Evolutionary conservation across 1,140 invertebrate species (phyloP), one percentile per base, ranked within the genome.

Genomic region (Rhyzopertha dominica): DNA sequence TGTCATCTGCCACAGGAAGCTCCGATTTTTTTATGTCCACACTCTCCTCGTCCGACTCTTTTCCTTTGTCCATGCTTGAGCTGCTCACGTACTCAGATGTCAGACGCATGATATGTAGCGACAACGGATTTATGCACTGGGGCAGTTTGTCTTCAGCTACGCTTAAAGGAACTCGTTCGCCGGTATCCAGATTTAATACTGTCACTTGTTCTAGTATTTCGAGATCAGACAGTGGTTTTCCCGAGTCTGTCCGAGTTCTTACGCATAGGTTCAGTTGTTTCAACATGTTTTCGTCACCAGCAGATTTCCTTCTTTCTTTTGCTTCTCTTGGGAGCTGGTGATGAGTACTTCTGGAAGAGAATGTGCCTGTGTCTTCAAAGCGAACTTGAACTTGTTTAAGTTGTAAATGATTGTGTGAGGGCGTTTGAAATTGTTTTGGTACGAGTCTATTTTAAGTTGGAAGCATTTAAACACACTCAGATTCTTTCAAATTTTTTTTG

Each of bases 161-260:
- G 69, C 86, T 92, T 28, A 95, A 72, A 22, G 90, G 88, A 43
- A 94, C 81, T 50, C 83, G 74, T 70, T 94, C 89, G 4, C 90
- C 93, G 4, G 93, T 97, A 68, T 97, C 93, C 50, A 96, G 72
- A 71, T 98, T 96, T 52, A 91, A 74, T 2, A 97, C 90, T 42
- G 87, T 90, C 45, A 68, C 62, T 76, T 91, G 86, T 64, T 94
- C 88, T 36, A 96, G 69, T 51, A 96, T 95, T 77, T 96, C 87
- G 72, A 87, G 78, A 68, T 91, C 88, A 9, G 84, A 84, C 19
- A 90, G 71, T 54, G 84, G 81, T 69, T 89, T 87, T 22, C 87
- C 87, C 30, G 87, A 90, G 63, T 88, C 86, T 8, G 87, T 89
- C 46, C 86, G 75, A 22, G 85, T 89, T 54, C 86, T 74, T 1